These are phyloP conservation scores for Rotaria magnacalcarata DNA, from an alignment of 2,888 invertebrate genomes.

Conservation along the genomic window DNA sequence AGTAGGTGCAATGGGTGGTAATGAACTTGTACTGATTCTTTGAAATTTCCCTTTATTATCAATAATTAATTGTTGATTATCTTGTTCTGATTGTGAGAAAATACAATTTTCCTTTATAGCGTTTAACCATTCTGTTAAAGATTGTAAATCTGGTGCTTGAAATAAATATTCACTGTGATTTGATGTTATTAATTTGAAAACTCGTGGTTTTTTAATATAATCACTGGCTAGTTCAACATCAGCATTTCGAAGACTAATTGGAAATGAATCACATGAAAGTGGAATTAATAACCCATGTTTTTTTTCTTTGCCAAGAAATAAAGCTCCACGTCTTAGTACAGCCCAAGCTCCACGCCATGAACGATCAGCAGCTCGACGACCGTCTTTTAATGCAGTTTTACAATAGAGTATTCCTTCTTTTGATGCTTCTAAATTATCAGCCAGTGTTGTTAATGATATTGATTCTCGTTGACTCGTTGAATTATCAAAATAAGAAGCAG, in stretches of 20 bases:
- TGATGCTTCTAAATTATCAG: slow-evolving; percentile 31
- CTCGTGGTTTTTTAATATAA: slow-evolving; percentile 44
- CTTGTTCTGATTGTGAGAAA: not conserved
- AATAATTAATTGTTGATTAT: not conserved
- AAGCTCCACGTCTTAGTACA: slow-evolving; percentile 38
- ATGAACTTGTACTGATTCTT: not conserved
- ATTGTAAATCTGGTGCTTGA: slow-evolving; percentile 43
- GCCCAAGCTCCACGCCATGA: slow-evolving; percentile 47
- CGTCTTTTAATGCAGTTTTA: slow-evolving; percentile 41
- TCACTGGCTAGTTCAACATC: slow-evolving; percentile 43
- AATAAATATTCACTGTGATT: slow-evolving; percentile 44
- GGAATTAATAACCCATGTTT: slow-evolving; percentile 43
- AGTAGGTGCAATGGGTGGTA: not conserved
- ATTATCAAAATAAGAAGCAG: not conserved
- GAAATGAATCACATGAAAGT: slow-evolving; percentile 43
- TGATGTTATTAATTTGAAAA: slow-evolving; percentile 43
- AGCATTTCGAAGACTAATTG: slow-evolving; percentile 39
- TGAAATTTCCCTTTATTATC: not conserved
- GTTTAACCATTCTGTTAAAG: slow-evolving; percentile 43
- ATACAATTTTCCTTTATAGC: not conserved
- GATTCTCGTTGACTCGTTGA: slow-evolving; percentile 2
- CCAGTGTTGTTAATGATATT: slow-evolving; percentile 28
- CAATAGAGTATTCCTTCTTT: slow-evolving; percentile 46
- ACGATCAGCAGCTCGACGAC: slow-evolving; percentile 38
- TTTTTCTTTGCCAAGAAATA: slow-evolving; percentile 46